Evolutionary conservation across 2,888 invertebrate species (phyloP), one percentile per base, ranked within the genome.

Genomic region (Lycia hirtaria): DNA sequence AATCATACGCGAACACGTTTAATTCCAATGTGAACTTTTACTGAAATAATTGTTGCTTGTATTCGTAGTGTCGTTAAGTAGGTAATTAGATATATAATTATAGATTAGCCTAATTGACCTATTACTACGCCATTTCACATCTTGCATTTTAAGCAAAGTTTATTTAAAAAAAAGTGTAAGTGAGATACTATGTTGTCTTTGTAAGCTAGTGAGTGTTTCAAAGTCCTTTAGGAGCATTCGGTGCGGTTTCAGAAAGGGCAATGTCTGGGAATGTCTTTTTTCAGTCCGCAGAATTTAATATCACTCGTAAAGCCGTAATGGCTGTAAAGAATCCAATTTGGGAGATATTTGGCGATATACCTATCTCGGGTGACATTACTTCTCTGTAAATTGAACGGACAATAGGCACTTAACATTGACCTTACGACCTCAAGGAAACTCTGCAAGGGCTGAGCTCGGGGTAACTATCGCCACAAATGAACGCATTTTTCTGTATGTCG

Each of bases 241-340:
- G 30, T 40, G 53, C 38, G 38, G 24, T 38, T 54, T 26, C 24
- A 47, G 47, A 54, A 24, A 40, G 40, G 47, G 15, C 44, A 38
- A 9, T 10, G 44, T 59, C 63, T 55, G 45, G 26, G 43, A 50
- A 63, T 52, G 56, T 43, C 53, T 48, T 52, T n/a, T 50, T 49
- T 57, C 45, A 37, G 57, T 47, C 53, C 61, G 41, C 57, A 63
- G 57, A 65, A 65, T 65, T 65, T 65, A 65, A 65, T 59, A 62
- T 64, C 61, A 45, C 53, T 32, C 55, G 57, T 57, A 56, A 51
- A 60, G 51, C 62, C 45, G 54, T 64, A 64, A 66, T 60, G 61
- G 61, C 58, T 56, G 55, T 58, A 60, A 51, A 63, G 63, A 65
- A 65, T 65, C 55, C 65, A 53, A 55, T 59, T 62, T 56, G 20